Evolutionary conservation across 2,797 vertebrate genomes (phyloP).

Genomic region (Tinamus major): DNA sequence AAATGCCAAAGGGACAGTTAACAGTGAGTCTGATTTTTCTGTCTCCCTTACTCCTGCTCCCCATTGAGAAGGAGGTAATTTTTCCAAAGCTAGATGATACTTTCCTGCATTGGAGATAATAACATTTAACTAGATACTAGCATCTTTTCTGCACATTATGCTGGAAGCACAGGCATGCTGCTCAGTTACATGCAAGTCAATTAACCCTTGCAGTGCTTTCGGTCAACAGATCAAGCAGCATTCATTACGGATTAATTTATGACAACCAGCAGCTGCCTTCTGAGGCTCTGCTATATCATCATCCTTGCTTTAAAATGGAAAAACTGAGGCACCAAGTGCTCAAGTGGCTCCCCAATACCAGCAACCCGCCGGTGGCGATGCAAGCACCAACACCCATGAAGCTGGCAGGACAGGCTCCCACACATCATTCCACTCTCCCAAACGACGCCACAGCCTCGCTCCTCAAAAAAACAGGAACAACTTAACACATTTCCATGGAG

Average conservation of each 20-base stretch:
- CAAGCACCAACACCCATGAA: background rate
- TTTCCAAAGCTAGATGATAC: constrained; percentile 73
- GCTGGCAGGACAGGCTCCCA: background rate
- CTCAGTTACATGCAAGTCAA: background rate
- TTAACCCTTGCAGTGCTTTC: background rate
- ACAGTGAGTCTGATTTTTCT: constrained; percentile 62
- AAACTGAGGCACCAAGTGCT: background rate
- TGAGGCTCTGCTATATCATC: background rate
- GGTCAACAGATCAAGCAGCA: background rate
- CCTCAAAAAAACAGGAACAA: background rate
- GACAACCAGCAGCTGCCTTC: background rate
- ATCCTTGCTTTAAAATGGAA: background rate
- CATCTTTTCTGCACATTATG: constrained; percentile 12
- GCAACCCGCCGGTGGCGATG: background rate
- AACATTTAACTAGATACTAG: constrained; percentile 15
- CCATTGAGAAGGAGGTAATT: constrained; percentile 65
- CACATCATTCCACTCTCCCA: background rate
- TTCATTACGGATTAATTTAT: background rate
- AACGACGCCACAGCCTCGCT: background rate
- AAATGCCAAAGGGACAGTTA: constrained; percentile 74
- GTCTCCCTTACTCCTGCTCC: constrained; percentile 12
- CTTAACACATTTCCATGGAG: background rate
- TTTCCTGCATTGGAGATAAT: constrained; percentile 64
- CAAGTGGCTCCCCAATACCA: background rate
- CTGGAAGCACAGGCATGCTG: constrained; percentile 33